Conservation (phyloP, 2,113 vertebrate species). For the Odocoileus hemionus region DNA sequence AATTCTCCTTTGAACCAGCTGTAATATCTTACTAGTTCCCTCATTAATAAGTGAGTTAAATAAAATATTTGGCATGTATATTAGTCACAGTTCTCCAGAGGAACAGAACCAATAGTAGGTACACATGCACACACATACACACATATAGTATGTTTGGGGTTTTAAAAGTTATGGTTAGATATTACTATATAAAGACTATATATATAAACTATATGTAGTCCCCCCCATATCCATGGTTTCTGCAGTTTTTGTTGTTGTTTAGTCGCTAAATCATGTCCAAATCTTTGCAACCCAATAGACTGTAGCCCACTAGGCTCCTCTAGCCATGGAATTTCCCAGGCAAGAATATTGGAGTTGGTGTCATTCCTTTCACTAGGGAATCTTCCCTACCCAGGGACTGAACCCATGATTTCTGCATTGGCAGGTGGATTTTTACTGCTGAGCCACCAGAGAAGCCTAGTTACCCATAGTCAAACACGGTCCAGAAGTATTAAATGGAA, state of each 20-base stretch:
- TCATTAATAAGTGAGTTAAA: not conserved
- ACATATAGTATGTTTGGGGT: not conserved
- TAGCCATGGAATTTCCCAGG: not conserved
- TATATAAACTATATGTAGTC: not conserved
- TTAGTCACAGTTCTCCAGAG: not conserved
- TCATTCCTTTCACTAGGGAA: not conserved
- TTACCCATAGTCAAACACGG: not conserved
- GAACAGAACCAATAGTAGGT: not conserved
- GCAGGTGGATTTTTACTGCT: not conserved
- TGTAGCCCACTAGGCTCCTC: not conserved
- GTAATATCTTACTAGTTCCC: not conserved
- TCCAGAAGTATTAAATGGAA: not conserved
- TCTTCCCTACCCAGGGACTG: not conserved
- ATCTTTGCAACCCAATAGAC: not conserved
- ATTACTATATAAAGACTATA: not conserved
- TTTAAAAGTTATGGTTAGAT: not conserved
- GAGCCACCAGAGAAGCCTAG: not conserved
- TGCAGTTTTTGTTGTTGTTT: not conserved
- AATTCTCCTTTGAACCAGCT: not conserved
- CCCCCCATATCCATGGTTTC: not conserved
- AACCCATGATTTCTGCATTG: not conserved
- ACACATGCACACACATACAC: not conserved
- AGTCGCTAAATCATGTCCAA: fast-evolving
- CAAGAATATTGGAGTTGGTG: not conserved
- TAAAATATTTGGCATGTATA: not conserved